Evolutionary conservation across 2,113 vertebrate genomes (phyloP), one percentile per base, ranked within the genome.

Genomic region (Triplophysa siluroides): DNA sequence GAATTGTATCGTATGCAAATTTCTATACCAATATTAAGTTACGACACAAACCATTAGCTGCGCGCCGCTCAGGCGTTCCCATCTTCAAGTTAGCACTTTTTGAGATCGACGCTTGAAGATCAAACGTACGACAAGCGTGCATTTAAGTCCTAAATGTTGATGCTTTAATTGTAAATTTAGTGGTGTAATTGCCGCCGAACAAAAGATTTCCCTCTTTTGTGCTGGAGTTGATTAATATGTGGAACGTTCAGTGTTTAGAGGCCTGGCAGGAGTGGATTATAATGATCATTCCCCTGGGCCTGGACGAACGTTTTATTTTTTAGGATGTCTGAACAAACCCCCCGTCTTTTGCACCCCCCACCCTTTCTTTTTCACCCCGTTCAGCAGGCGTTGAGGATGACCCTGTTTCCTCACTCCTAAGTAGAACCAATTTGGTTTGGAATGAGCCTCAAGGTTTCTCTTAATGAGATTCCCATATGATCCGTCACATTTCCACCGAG

Each of bases 371-470:
- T 72, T 63, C 29, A 23, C 67, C 56, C 56, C 71, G 65, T 78
- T 75, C 80, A 76, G 77, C 70, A 78, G 83, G 65, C 78, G 78
- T 71, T 78, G 61, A 81, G 58, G 60, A 47, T 87, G 85, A 88
- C 83, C 85, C 85, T 86, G 63, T 85, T 87, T 84, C 80, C 76
- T 45, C 72, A 58, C 67, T 76, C 50, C 61, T 63, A 86, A 83
- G 80, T 81, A 81, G 69, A 83, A 78, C 69, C 83, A 83, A 84
- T 83, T 87, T 83, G 76, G 80, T 84, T 80, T 81, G 52, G 78
- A 86, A 79, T 76, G 76, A 87, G 87, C 87, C 87, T 82, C 74
- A 81, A 84, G 85, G 83, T 78, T 81, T 80, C 54, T 60, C 69
- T 85, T 85, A 88, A 88, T 84, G 83, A 85, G 82, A 84, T 82